Conservation (phyloP, 2,113 vertebrate genomes). For the Lontra canadensis region DNA sequence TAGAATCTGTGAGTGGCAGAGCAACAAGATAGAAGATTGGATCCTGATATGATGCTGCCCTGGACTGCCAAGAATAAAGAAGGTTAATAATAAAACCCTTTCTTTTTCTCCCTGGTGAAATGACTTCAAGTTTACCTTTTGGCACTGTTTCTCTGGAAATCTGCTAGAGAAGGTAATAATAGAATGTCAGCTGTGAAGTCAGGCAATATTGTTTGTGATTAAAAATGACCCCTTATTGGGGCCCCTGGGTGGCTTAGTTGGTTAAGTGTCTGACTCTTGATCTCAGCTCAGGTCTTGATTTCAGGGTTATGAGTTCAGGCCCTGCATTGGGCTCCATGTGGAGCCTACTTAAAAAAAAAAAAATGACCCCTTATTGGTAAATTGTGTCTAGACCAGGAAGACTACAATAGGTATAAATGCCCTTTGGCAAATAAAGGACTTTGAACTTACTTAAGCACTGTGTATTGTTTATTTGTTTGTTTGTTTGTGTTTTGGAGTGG, state of each 20-base stretch:
- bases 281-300: neutral
- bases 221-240: neutral
- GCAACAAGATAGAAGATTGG: neutral
- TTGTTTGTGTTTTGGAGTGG: neutral
- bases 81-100: neutral
- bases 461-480: neutral
- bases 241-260: neutral
- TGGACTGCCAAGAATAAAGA: neutral
- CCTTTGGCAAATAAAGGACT: neutral
- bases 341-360: neutral
- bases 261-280: neutral
- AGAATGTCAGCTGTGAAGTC: neutral
- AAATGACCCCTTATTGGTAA: neutral
- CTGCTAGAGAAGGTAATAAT: neutral
- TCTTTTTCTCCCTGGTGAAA: neutral
- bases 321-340: neutral
- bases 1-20: neutral
- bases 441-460: neutral
- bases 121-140: neutral
- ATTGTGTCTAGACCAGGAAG: neutral
- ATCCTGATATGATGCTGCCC: neutral
- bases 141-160: neutral
- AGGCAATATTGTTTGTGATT: neutral
- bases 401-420: neutral
- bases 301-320: neutral